These are phyloP conservation scores for Tadarida brasiliensis DNA, from an alignment of 2,797 vertebrate species.

Conservation along the genomic window DNA sequence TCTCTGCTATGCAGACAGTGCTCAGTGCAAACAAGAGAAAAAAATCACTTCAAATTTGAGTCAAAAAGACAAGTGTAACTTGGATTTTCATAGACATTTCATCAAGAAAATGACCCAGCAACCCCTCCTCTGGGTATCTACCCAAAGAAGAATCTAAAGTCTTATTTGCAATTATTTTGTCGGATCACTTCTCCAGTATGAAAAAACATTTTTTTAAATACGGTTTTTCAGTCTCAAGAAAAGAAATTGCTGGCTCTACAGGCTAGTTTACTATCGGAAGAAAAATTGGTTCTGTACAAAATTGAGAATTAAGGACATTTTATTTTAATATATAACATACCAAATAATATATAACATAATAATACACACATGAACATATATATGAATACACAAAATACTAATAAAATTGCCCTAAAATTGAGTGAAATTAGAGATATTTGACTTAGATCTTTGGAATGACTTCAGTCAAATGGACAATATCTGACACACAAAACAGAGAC, in stretches of 20 bases:
- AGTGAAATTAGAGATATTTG: neutral
- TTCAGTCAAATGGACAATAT: neutral
- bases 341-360: neutral
- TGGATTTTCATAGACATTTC: neutral
- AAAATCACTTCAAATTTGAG: neutral
- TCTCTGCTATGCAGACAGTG: neutral
- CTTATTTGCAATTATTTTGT: neutral
- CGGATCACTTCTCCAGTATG: neutral
- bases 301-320: neutral
- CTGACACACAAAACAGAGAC: neutral
- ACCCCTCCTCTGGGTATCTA: neutral
- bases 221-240: neutral
- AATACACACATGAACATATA: neutral
- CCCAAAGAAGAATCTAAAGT: neutral
- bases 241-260: neutral
- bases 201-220: neutral
- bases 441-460: constrained; percentile 18
- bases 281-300: neutral
- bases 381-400: neutral
- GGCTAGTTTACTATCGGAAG: neutral
- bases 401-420: neutral
- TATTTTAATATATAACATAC: neutral
- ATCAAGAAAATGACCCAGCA: neutral
- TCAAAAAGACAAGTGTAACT: neutral
- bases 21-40: neutral